Evolutionary conservation across 2,113 vertebrate species (phyloP).

Genomic region (Pseudois nayaur): DNA sequence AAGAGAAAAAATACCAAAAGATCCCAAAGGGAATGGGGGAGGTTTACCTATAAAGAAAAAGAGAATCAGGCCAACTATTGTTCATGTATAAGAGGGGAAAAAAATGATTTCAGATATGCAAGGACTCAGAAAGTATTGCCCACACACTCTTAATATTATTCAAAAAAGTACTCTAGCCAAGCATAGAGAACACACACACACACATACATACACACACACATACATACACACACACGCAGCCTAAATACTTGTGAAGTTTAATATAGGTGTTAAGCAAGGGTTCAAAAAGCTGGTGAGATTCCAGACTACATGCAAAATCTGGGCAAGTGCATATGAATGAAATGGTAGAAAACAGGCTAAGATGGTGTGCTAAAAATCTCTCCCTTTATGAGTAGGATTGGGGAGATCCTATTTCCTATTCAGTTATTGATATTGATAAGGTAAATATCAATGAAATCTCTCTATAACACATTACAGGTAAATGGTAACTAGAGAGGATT

Average conservation of each 20-base stretch:
- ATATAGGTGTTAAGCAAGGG: background rate
- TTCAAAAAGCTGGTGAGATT: background rate
- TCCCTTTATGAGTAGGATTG: background rate
- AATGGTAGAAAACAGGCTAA: background rate
- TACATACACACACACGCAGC: background rate
- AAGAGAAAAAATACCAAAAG: constrained; percentile 45
- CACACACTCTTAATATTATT: background rate
- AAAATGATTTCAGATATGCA: background rate
- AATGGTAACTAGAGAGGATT: background rate
- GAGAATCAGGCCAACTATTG: constrained; percentile 32
- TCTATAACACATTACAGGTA: background rate
- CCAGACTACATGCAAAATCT: background rate
- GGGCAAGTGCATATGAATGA: background rate
- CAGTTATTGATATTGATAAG: background rate
- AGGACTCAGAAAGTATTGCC: background rate
- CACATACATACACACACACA: background rate
- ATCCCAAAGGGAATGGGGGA: background rate
- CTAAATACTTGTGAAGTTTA: background rate
- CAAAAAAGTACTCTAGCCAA: constrained; percentile 8
- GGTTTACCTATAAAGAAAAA: constrained; percentile 54
- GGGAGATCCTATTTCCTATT: background rate
- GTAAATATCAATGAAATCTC: background rate
- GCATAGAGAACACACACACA: background rate
- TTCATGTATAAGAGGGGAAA: background rate
- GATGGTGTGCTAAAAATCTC: background rate